Base-by-base conservation (phyloP, 2,797 vertebrate genomes). In the Aeoliscus strigatus region DNA sequence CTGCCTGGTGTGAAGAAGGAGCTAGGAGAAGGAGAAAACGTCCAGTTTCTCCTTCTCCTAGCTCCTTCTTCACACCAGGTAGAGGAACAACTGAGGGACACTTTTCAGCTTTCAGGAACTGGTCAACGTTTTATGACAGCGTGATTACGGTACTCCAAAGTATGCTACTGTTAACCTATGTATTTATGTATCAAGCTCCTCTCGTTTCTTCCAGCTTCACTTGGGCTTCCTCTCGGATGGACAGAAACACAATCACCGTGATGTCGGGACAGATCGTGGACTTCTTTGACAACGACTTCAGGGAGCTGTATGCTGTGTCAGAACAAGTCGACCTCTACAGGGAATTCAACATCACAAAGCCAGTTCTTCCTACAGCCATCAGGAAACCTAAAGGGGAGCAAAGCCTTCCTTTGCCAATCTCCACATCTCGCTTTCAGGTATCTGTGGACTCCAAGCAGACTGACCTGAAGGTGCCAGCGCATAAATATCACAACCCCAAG, bases 401-500 rank as follows among this genome's bases (percentile, higher is more conserved):
- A 4, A 23, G 41, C 48, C 57, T 38, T 21, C 66, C 39, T 14
- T 28, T 11, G 8, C 27, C 68, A 1, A 51, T 82, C 6, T 55
- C 80, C 14, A 72, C 21, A 3, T 90, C 87, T 1, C 88, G 88
- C 35, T 90, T 90, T 48, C 88, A 89, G 23, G 68, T 84, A 0
- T 71, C 82, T 0, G 31, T 82, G 8, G 86, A 87, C 23, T 67
- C 73, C 4, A 68, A 53, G 15, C 70, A 75, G 13, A 16, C 35
- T 0, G 70, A 77, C 47, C 24, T 86, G 14, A 85, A 82, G 47
- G 92, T 94, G 0, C 94, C 93, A 8, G 90, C 92, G 0, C 92
- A 93, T 39, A 97, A 97, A 57, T 88, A 93, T 29, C 92, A 97
- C 83, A 97, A 96, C 51, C 96, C 96, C 6, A 98, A 96, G 69